Base-by-base conservation (phyloP, 2,113 vertebrate species). In the Haemorhous mexicanus region DNA sequence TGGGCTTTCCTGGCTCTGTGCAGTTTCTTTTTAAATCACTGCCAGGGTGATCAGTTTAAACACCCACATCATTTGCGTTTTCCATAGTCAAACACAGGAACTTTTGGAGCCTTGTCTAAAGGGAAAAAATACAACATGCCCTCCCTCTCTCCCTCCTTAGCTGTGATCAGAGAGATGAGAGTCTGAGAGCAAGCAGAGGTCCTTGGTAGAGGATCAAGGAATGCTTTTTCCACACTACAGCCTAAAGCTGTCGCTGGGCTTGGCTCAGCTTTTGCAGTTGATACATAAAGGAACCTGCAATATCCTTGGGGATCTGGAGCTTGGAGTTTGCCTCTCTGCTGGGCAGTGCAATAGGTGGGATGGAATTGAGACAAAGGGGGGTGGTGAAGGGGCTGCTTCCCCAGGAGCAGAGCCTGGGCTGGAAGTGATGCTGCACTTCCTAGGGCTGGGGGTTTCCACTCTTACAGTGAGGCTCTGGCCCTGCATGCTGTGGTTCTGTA, bases 31-130 rank as follows among this genome's bases (percentile, higher is more conserved):
- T 86, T 94, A 90, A 92, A 92, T 59, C 24, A 14, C 63, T 81
- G 82, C 79, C 72, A 92, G 68, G 68, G 75, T 22, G 37, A 86
- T 95, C 63, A 44, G 43, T 89, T 94, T 80, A 84, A 96, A 94
- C 47, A 72, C 77, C 63, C 70, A 73, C 88, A 85, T 59, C 30
- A 44, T 95, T 95, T 88, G n/a, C 6, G 43, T 84, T 88, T 88
- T 88, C 86, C 7, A 2, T 49, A 88, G 72, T 77, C 5, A 4
- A 94, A 70, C 41, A 41, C 21, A 35, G 28, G 44, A 85, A 76
- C 76, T 91, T 77, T 43, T 73, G 76, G 83, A 94, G 56, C 0
- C 0, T 39, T 88, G 47, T 90, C 63, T 85, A 30, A 91, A 90
- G 63, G 68, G 73, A 73, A 69, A 37, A 85, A 70, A 21, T 17